Evolutionary conservation across 2,113 vertebrate species (phyloP), one percentile per base, ranked within the genome.

Genomic region (Limanda limanda): DNA sequence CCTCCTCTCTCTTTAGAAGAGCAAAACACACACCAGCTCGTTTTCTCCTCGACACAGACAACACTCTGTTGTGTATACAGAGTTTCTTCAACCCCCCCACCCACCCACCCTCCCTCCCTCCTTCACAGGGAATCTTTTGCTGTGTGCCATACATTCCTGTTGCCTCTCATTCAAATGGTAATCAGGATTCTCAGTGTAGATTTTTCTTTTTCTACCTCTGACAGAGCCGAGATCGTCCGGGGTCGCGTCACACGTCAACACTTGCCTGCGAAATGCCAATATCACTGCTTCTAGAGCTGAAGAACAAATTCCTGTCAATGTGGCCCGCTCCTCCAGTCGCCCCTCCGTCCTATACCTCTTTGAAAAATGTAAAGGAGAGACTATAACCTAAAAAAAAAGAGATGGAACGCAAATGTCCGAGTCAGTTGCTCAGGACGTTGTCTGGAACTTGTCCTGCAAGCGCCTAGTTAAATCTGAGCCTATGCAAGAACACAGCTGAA

Each of bases 151-250:
- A 83, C 90, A 87, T 91, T 85, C 86, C 86, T 69, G 79, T 71
- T 89, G 90, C 88, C 74, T 21, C 54, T 58, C 81, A 89, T 93
- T 93, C 87, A 88, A 75, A 90, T 92, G 92, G 11, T 84, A 91
- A 93, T 92, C 61, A 76, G 71, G 79, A 88, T 83, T 35, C 79
- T 90, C 84, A 23, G 15, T 83, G 84, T 81, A 63, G 82, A 78
- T 91, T 90, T 91, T 88, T 86, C 84, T 81, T 54, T 91, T 86
- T 48, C 45, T 82, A 76, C 77, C 21, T 62, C 20, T 40, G 4
- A 59, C 85, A 63, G 73, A 48, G 74, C 75, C 21, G 78, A 48
- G 85, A 90, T 92, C 62, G 55, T 89, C 77, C 81, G 54, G 71
- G 82, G 85, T 86, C 83, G 80, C 86, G 79, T 92, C 89, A 85